Evolutionary conservation across 2,888 invertebrate species (phyloP).

Genomic region (Coenonympha glycerion): DNA sequence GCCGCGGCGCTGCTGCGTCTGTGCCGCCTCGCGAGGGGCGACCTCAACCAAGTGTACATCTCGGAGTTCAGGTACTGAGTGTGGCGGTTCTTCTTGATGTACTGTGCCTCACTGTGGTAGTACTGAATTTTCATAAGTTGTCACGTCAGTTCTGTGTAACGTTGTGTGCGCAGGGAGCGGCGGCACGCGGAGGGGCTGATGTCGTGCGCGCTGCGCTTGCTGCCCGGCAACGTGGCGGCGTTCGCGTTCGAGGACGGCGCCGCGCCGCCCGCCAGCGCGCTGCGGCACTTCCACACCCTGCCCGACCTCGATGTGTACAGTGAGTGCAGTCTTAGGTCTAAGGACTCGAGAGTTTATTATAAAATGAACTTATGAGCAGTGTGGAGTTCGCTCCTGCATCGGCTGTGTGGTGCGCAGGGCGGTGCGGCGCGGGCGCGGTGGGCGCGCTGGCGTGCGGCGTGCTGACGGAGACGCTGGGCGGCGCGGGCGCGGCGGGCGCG

Average conservation of each 20-base stretch:
- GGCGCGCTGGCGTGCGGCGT: constrained; percentile 80
- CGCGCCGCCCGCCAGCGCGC: constrained; percentile 14
- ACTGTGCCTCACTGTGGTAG: no score
- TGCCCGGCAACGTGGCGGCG: constrained; percentile 40
- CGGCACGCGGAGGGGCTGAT: constrained; percentile 36
- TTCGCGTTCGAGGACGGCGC: constrained; percentile 23
- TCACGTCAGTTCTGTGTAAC: no score
- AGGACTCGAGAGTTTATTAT: no score
- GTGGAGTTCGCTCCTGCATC: no score
- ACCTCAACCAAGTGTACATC: constrained; percentile 83
- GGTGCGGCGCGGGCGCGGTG: constrained; percentile 35
- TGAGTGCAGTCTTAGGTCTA: constrained; percentile 14
- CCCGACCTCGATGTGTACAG: constrained; percentile 24
- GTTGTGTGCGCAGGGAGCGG: constrained; percentile 32
- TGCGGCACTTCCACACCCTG: constrained; percentile 12
- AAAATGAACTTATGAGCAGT: no score
- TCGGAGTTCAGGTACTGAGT: constrained; percentile 71
- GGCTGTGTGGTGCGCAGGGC: neutral
- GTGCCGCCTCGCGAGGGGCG: constrained; percentile 78
- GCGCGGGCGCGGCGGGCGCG: constrained; percentile 52
- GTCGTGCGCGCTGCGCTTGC: constrained; percentile 40
- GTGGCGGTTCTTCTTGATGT: no score
- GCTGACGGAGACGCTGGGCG: constrained; percentile 79
- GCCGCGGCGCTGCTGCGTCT: constrained; percentile 82
- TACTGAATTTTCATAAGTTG: no score